Evolutionary conservation across 1,140 invertebrate genomes (phyloP).

Genomic region (Carposina sasakii): DNA sequence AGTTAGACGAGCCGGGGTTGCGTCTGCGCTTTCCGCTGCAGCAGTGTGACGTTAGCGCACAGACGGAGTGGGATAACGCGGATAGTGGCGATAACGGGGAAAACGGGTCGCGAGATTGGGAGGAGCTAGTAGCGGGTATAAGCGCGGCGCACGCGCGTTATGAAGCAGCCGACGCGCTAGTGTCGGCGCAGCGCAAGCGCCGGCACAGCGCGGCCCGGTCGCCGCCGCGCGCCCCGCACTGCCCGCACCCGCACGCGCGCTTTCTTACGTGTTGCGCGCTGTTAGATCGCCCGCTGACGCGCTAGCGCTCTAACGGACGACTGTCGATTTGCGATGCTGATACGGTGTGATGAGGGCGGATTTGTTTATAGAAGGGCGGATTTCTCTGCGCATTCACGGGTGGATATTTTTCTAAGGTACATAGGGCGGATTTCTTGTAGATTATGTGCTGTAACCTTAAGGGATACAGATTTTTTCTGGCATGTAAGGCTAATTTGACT

Average conservation of each 20-base stretch:
- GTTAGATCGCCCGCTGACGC: constrained; percentile 65
- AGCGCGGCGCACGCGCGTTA: constrained; percentile 58
- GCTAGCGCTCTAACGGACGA: constrained; percentile 30
- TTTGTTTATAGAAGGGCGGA: no score
- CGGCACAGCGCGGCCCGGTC: constrained; percentile 50
- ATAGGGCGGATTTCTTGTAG: no score
- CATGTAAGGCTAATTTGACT: no score
- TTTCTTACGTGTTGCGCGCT: constrained; percentile 50
- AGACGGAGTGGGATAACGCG: constrained; percentile 56
- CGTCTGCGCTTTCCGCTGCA: constrained; percentile 68
- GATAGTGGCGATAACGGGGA: no score
- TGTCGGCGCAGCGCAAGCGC: constrained; percentile 52
- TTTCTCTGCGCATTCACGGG: no score
- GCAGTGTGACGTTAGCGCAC: constrained; percentile 68
- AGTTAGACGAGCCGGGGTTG: constrained; percentile 57
- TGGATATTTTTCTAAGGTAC: no score
- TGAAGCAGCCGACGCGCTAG: constrained; percentile 29
- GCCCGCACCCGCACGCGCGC: constrained; percentile 58
- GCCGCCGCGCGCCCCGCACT: constrained; percentile 19
- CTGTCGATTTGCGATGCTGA: neutral
- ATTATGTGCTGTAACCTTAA: no score
- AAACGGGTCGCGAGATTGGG: constrained; percentile 65
- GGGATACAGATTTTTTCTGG: no score
- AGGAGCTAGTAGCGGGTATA: constrained; percentile 68
- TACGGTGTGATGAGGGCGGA: no score